Conservation (phyloP, 2,797 vertebrate genomes). For the Alfaro cultratus region DNA sequence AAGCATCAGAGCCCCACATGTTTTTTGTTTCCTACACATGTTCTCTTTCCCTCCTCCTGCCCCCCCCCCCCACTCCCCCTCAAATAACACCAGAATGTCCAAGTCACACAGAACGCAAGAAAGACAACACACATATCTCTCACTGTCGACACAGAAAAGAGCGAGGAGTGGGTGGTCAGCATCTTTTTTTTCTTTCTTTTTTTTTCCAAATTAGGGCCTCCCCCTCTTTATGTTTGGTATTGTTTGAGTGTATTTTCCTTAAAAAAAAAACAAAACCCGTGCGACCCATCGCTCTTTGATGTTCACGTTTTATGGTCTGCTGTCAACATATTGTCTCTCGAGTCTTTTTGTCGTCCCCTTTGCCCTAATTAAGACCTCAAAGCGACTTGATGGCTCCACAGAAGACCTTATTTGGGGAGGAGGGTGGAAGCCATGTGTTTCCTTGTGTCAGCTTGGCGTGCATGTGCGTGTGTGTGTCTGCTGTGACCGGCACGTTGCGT, state of each 20-base stretch:
- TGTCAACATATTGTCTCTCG: conserved; percentile 73
- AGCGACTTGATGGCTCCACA: conserved; percentile 79
- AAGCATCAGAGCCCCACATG: conserved; percentile 62
- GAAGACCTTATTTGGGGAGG: conserved; percentile 61
- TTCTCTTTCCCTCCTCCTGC: conserved; percentile 49
- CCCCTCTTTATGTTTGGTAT: conserved; percentile 65
- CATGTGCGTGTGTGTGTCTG: conserved; percentile 29
- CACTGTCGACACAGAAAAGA: conserved; percentile 26
- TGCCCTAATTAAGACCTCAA: conserved; percentile 81
- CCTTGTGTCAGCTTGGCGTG: conserved; percentile 42
- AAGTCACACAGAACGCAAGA: conserved; percentile 26
- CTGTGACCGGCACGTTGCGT: conserved; percentile 42
- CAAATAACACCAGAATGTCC: conserved; percentile 58
- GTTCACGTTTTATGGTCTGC: conserved; percentile 74
- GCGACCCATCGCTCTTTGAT: conserved; percentile 72
- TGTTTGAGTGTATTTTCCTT: conserved; percentile 70
- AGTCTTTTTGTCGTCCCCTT: conserved; percentile 74
- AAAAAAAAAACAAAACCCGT: conserved; percentile 52
- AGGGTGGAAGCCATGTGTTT: conserved; percentile 29
- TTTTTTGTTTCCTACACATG: conserved; percentile 73
- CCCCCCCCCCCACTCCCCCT: too few species aligned
- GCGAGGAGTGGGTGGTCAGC: conserved; percentile 9
- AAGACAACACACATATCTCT: conserved; percentile 34
- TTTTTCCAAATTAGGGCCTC: conserved; percentile 41
- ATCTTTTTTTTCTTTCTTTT: background rate